These are phyloP conservation scores for Caretta caretta DNA, from an alignment of 2,113 vertebrate species.

Conservation along the genomic window DNA sequence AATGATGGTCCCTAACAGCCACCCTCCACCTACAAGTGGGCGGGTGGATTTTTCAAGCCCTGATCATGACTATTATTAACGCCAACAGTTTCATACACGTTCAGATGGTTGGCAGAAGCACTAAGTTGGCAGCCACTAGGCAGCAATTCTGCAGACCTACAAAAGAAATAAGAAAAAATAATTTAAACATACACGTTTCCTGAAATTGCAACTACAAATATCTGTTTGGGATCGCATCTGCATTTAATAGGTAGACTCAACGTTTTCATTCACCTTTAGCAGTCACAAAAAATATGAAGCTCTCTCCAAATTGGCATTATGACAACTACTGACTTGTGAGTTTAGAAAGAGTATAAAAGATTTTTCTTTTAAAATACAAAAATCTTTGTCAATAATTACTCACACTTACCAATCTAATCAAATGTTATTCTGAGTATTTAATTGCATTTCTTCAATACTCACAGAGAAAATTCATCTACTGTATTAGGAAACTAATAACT, in stretches of 20 bases:
- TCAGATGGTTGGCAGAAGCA: neutral
- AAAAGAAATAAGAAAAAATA: neutral
- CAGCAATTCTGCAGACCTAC: neutral
- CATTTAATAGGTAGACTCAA: neutral
- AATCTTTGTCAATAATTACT: neutral
- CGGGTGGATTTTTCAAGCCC: neutral
- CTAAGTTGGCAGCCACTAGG: neutral
- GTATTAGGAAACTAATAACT: constrained; percentile 38
- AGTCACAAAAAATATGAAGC: neutral
- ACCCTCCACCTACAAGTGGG: neutral
- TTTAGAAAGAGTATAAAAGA: neutral
- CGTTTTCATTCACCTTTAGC: neutral
- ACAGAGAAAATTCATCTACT: constrained; percentile 11
- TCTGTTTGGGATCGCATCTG: neutral
- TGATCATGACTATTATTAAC: neutral
- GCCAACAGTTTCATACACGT: neutral
- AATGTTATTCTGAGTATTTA: constrained; percentile 4
- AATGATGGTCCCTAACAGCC: neutral
- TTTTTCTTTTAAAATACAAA: neutral
- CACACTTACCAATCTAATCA: neutral
- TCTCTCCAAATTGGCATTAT: neutral
- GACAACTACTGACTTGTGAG: neutral
- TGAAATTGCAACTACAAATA: neutral
- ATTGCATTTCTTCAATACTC: constrained; percentile 27
- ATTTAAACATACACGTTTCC: neutral